Percentiles rank a stretch among this genome's conserved stretches.
Conservation (phyloP, 2,888 invertebrate genomes). For the Andrena bucephala region DNA sequence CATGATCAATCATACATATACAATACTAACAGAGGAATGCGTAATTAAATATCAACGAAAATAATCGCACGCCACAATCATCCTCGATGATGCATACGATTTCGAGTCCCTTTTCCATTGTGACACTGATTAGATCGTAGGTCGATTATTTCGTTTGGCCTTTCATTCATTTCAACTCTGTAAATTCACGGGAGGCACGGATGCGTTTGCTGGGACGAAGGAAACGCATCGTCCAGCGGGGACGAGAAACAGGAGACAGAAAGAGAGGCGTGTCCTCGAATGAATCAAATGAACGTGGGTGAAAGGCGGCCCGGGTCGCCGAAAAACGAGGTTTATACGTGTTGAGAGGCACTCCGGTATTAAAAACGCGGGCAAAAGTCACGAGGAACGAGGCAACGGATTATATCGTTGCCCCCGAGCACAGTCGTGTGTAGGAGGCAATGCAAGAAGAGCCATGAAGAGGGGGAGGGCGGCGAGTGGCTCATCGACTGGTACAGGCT, state of each 20-base stretch:
- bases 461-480: conserved; percentile 75
- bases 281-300: conserved; percentile 34
- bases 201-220: conserved; percentile 2
- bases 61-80: too few species aligned
- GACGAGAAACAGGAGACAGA: neutral
- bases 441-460: conserved; percentile 72
- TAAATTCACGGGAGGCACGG: neutral
- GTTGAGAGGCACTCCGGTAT: conserved; percentile 62
- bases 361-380: conserved; percentile 65
- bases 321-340: conserved; percentile 63
- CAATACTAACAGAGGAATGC: too few species aligned
- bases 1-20: too few species aligned
- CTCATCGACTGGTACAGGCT: conserved; percentile 83
- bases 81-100: too few species aligned
- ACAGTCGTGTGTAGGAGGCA: conserved; percentile 75
- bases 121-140: too few species aligned
- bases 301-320: conserved; percentile 7
- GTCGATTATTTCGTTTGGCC: too few species aligned
- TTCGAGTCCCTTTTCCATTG: too few species aligned
- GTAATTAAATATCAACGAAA: too few species aligned
- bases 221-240: neutral
- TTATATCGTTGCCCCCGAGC: conserved; percentile 78
- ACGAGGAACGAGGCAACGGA: conserved; percentile 72
- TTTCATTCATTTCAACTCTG: neutral
- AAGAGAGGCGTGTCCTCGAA: conserved; percentile 13